Conservation (phyloP, 2,888 invertebrate species). For the Dimorphilus gyrociliatus region DNA sequence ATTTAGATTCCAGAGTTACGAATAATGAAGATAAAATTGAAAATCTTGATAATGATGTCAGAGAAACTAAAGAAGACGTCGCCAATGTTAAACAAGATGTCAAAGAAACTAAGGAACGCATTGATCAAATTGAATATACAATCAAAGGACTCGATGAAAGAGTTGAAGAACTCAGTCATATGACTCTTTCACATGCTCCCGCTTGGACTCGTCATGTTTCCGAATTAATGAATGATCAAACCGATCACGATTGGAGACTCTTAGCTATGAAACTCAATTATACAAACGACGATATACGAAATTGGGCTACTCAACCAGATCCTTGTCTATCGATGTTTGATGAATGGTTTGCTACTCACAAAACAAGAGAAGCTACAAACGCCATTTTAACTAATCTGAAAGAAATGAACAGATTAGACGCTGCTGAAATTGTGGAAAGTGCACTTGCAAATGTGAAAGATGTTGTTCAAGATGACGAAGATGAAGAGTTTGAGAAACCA, state of each 20-base stretch:
- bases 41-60: no score
- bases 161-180: no score
- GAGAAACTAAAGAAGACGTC: no score
- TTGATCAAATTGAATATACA: no score
- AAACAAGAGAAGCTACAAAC: slow-evolving; percentile 22
- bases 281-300: slow-evolving; percentile 25
- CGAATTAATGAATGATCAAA: slow-evolving; percentile 20
- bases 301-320: slow-evolving; percentile 27
- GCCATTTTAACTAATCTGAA: slow-evolving; percentile 23
- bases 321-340: slow-evolving; percentile 30
- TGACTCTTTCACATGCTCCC: slow-evolving; percentile 31
- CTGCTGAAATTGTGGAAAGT: slow-evolving; percentile 23
- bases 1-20: slow-evolving; percentile 16
- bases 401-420: slow-evolving; percentile 28
- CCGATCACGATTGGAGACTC: slow-evolving; percentile 29
- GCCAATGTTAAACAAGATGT: no score
- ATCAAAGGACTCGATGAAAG: no score
- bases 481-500: no score
- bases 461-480: no score
- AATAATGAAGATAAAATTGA: slow-evolving; percentile 15
- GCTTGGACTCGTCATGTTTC: slow-evolving; percentile 28
- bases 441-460: slow-evolving; percentile 25
- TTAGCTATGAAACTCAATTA: slow-evolving; percentile 27
- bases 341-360: slow-evolving; percentile 32
- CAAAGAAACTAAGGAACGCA: no score